Conservation (phyloP, 2,888 invertebrate genomes). For the Eupithecia vulgata region DNA sequence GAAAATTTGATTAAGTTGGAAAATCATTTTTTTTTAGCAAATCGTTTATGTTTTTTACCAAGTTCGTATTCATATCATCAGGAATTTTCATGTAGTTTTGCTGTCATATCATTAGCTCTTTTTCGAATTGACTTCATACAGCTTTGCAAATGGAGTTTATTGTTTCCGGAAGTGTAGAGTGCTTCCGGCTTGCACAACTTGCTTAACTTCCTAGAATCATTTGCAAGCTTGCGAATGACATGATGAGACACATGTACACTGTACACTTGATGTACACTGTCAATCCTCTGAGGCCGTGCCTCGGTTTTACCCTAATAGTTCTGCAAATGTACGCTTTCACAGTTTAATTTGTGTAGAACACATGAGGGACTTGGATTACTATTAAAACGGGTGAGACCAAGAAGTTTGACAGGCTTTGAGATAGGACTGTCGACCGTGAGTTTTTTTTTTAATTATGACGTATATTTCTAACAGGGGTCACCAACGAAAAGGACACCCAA, state of each 20-base stretch:
- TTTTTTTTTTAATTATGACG: too few species aligned
- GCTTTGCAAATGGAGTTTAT: neutral
- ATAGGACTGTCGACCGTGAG: neutral
- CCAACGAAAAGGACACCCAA: too few species aligned
- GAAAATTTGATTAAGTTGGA: too few species aligned
- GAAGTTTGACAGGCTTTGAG: constrained; percentile 1
- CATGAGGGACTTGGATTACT: neutral
- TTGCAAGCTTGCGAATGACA: too few species aligned
- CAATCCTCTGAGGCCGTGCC: neutral
- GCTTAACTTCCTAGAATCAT: neutral
- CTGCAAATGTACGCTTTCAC: neutral
- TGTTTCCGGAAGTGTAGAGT: neutral
- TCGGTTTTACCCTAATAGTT: constrained; percentile 2
- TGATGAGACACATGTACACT: neutral
- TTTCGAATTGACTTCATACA: neutral
- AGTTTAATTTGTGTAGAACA: neutral
- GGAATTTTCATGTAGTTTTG: neutral
- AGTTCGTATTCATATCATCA: too few species aligned
- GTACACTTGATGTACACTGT: neutral
- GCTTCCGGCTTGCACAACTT: neutral
- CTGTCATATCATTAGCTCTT: neutral
- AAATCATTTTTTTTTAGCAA: too few species aligned
- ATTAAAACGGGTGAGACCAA: neutral
- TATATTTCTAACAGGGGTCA: neutral
- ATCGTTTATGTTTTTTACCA: too few species aligned